A percentile compares a stretch with the other conserved stretches of the same genome.
Evolutionary conservation across 1,140 invertebrate species (phyloP).

Genomic region (Leptopilina clavipes): DNA sequence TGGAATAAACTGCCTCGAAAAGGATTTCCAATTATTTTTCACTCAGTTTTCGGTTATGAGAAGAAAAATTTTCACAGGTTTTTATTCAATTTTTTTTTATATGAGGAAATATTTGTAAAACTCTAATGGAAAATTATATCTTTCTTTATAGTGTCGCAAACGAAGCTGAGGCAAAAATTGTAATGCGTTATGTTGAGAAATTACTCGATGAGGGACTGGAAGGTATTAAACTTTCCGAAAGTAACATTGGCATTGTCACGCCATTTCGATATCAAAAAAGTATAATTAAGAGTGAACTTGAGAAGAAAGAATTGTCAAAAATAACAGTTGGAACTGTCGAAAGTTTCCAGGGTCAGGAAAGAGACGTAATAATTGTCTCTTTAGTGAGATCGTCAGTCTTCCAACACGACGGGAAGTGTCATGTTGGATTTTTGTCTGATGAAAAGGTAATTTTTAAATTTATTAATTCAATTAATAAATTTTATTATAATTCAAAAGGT

Average conservation of each 20-base stretch:
- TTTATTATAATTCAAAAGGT: too few relatives aligned
- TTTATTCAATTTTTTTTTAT: conserved; percentile 21
- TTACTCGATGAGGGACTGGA: conserved; percentile 70
- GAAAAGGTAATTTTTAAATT: conserved; percentile 77
- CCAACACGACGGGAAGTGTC: conserved; percentile 73
- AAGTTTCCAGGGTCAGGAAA: conserved; percentile 91
- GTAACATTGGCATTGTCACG: conserved; percentile 89
- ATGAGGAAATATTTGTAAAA: too few relatives aligned
- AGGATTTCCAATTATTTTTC: conserved; percentile 81
- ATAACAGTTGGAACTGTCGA: conserved; percentile 88
- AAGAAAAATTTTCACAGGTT: conserved; percentile 46
- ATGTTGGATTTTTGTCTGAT: conserved; percentile 84
- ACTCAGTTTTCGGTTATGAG: conserved; percentile 77
- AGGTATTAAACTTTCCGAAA: conserved; percentile 71
- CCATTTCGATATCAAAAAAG: conserved; percentile 85
- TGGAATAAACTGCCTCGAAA: conserved; percentile 69
- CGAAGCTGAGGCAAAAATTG: conserved; percentile 78
- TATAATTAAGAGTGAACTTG: conserved; percentile 74
- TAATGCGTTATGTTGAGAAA: conserved; percentile 76
- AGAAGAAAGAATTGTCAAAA: conserved; percentile 51
- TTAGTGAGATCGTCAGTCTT: conserved; percentile 80
- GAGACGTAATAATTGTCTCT: conserved; percentile 85
- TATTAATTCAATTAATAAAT: conserved; percentile 61
- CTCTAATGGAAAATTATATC: too few relatives aligned
- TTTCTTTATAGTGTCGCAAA: conserved; percentile 88